Conservation (phyloP, 2,797 vertebrate species). For the Hozukius guyotensis region DNA sequence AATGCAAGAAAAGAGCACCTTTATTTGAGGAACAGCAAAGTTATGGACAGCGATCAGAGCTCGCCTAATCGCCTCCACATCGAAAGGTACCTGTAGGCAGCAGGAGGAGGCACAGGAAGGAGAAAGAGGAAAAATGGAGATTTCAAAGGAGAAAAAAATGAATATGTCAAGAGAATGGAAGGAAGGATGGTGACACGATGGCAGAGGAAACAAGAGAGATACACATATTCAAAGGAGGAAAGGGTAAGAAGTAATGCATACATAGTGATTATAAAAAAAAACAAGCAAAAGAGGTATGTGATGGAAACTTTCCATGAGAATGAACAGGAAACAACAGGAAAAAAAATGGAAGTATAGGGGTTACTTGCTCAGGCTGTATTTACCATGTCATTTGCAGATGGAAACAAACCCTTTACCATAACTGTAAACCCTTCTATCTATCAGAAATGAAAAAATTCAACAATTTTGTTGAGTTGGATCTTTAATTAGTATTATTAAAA, state of each 20-base stretch:
- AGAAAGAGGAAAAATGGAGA: conserved; percentile 14
- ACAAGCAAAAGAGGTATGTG: neutral
- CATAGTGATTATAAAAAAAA: neutral
- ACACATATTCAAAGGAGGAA: neutral
- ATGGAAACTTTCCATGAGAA: neutral
- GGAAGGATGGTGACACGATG: neutral
- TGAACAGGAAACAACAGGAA: neutral
- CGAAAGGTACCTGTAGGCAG: conserved; percentile 79
- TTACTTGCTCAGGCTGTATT: neutral
- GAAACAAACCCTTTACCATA: neutral
- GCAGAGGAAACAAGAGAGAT: neutral
- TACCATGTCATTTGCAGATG: neutral
- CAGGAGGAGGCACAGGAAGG: conserved; percentile 25
- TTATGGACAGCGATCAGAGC: conserved; percentile 84
- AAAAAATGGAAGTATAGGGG: neutral
- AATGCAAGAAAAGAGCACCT: conserved; percentile 75
- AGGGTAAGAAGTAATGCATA: neutral
- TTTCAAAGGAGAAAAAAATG: neutral
- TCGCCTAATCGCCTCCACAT: conserved; percentile 82
- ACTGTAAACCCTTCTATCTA: neutral
- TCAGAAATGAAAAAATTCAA: neutral
- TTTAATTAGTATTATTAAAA: too few species aligned
- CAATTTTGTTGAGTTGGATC: neutral
- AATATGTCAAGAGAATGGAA: neutral
- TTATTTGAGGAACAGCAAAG: conserved; percentile 84